Conservation (phyloP, 2,888 invertebrate species). For the Coleophora flavipennella region DNA sequence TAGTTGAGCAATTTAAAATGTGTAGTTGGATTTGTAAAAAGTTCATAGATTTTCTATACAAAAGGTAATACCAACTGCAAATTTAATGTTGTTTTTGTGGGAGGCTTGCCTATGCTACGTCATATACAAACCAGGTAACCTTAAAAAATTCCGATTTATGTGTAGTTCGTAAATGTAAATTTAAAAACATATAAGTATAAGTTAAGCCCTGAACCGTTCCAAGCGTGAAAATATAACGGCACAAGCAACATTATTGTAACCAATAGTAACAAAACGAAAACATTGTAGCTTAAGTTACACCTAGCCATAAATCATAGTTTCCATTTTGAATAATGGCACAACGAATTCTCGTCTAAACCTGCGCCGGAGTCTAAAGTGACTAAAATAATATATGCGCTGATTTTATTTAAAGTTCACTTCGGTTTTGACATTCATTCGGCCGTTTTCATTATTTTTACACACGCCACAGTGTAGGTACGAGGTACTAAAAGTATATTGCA, state of each 20-base stretch:
- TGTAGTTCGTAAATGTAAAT: too few relatives aligned
- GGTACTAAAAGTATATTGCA: too few relatives aligned
- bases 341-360: conserved; percentile 13
- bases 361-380: conserved; percentile 2
- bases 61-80: too few relatives aligned
- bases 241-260: neutral
- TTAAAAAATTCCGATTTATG: too few relatives aligned
- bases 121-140: too few relatives aligned
- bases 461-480: neutral
- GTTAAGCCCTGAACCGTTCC: neutral
- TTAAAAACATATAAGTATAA: too few relatives aligned
- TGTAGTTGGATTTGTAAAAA: too few relatives aligned
- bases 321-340: conserved; percentile 9
- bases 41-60: too few relatives aligned
- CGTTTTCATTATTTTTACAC: conserved; percentile 10
- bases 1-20: too few relatives aligned
- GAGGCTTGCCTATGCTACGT: too few relatives aligned
- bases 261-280: neutral
- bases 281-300: neutral
- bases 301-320: conserved; percentile 1
- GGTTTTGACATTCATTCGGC: conserved; percentile 14
- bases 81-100: too few relatives aligned
- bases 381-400: conserved; percentile 19
- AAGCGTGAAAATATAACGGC: neutral
- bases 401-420: conserved; percentile 21